Percentiles rank a stretch among this genome's conserved stretches.
phyloP scores from a whole-genome alignment of 2,113 vertebrate species.

The Microcebus tavaratra region DNA sequence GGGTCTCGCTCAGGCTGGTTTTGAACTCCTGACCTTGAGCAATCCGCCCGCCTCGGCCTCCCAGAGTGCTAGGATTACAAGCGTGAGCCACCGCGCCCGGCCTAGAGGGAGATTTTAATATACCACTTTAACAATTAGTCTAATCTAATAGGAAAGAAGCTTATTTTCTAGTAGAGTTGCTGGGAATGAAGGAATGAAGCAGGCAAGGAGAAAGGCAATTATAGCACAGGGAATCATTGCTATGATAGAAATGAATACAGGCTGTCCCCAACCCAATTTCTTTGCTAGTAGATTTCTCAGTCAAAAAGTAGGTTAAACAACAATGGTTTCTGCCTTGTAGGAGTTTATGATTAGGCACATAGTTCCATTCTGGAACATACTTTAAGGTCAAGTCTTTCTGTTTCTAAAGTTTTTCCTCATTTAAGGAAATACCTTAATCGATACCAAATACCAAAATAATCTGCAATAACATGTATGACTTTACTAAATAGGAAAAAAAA shows the following conservation, averaged over 20 bases:
- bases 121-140: neutral
- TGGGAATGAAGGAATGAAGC: neutral
- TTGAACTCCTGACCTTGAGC: too few relatives aligned
- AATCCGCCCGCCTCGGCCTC: too few relatives aligned
- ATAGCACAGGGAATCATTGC: neutral
- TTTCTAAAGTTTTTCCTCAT: neutral
- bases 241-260: neutral
- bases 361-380: neutral
- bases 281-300: neutral
- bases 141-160: neutral
- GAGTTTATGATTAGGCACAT: neutral
- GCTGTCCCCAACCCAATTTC: neutral
- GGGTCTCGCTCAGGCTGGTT: too few relatives aligned
- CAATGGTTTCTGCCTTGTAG: neutral
- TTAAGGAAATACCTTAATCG: neutral
- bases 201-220: neutral
- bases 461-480: neutral
- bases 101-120: neutral
- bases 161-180: neutral
- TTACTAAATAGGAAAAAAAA: neutral
- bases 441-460: neutral
- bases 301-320: conserved; percentile 32
- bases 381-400: conserved; percentile 17
- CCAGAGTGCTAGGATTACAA: too few relatives aligned
- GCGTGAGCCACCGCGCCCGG: too few relatives aligned